A percentile compares a stretch with the other conserved stretches of the same genome.
phyloP scores from a whole-genome alignment of 2,888 invertebrate genomes.

The Clanis bilineata region DNA sequence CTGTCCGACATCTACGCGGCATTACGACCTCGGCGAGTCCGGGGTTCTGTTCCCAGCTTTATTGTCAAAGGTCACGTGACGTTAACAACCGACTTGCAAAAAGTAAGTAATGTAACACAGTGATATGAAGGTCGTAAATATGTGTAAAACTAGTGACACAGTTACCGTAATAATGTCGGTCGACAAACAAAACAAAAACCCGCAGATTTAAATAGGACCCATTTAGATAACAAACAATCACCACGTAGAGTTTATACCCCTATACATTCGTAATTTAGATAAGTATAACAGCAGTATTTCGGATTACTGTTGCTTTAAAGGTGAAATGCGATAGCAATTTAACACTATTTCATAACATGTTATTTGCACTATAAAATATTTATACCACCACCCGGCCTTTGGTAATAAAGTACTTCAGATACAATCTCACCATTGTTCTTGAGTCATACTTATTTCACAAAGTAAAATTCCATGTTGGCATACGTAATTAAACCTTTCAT shows the following conservation, averaged over 20 bases:
- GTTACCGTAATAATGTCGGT: background rate
- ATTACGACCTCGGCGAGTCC: slow-evolving; percentile 86
- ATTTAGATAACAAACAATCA: slow-evolving; percentile 25
- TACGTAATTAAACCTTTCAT: background rate
- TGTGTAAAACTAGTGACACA: background rate
- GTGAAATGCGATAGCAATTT: too few relatives aligned
- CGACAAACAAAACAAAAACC: slow-evolving; percentile 19
- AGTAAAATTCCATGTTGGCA: background rate
- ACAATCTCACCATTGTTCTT: background rate
- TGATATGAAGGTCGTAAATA: background rate
- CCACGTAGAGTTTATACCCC: slow-evolving; percentile 10
- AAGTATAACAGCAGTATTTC: background rate
- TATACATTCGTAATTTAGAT: background rate
- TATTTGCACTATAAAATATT: background rate
- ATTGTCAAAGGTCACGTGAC: slow-evolving; percentile 89
- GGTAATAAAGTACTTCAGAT: background rate
- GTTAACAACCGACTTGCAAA: slow-evolving; percentile 90
- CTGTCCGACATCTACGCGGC: slow-evolving; percentile 86
- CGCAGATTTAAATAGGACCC: slow-evolving; percentile 22
- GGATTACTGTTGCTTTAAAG: too few relatives aligned
- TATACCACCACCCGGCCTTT: background rate
- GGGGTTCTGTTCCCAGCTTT: slow-evolving; percentile 91
- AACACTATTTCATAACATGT: background rate
- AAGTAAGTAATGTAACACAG: slow-evolving; percentile 78
- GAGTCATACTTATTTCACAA: background rate